phyloP scores from a whole-genome alignment of 1,140 invertebrate genomes.

The Penaeus japonicus region DNA sequence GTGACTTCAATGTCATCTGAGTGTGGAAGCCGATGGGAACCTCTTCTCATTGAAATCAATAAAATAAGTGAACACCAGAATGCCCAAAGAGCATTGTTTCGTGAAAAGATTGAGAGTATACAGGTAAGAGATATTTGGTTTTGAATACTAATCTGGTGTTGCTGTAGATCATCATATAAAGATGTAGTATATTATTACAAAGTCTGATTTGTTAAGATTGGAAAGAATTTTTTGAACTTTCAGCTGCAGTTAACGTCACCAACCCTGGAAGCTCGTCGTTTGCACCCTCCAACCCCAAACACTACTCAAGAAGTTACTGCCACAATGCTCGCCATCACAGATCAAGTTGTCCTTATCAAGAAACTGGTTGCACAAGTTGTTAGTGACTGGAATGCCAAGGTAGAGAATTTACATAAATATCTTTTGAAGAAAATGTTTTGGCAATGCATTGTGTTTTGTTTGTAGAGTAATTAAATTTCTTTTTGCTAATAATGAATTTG shows the following conservation, averaged over 20 bases:
- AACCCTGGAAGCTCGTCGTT: slow-evolving; percentile 64
- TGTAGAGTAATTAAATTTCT: too few species aligned
- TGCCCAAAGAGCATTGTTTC: slow-evolving; percentile 76
- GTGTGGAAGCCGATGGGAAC: slow-evolving; percentile 45
- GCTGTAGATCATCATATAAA: too few species aligned
- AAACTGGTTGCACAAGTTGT: slow-evolving; percentile 50
- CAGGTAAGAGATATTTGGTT: slow-evolving; percentile 67
- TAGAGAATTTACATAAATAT: not conserved
- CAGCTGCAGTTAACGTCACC: slow-evolving; percentile 70
- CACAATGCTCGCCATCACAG: slow-evolving; percentile 38
- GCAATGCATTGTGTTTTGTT: not conserved
- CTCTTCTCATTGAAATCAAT: slow-evolving; percentile 61
- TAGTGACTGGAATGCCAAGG: slow-evolving; percentile 53
- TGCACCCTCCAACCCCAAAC: slow-evolving; percentile 30
- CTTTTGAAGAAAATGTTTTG: not conserved
- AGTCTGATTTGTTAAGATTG: not conserved
- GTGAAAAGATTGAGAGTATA: slow-evolving; percentile 77
- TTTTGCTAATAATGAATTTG: too few species aligned
- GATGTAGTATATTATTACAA: too few species aligned
- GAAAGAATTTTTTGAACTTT: not conserved
- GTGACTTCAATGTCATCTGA: slow-evolving; percentile 60
- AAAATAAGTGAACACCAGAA: slow-evolving; percentile 70
- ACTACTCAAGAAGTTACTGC: slow-evolving; percentile 30
- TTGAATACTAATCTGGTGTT: not conserved
- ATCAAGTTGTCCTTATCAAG: slow-evolving; percentile 42